phyloP scores from a whole-genome alignment of 1,140 invertebrate species.

The Psilanteris sp. region DNA sequence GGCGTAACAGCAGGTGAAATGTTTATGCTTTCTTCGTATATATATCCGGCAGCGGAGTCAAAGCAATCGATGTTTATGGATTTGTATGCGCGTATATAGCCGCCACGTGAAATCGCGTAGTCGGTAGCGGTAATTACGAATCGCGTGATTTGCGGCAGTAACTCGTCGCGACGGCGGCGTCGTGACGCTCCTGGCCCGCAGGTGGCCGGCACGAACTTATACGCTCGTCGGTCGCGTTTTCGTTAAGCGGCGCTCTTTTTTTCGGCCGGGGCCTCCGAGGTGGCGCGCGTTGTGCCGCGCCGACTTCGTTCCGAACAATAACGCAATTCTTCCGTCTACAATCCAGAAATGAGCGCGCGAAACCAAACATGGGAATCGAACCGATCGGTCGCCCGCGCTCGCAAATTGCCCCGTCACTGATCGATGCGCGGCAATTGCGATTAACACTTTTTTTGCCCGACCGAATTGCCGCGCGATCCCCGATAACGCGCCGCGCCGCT shows the following conservation, averaged over 20 bases:
- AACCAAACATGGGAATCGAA: constrained; percentile 43
- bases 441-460: too few relatives aligned
- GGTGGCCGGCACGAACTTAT: constrained; percentile 65
- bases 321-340: constrained; percentile 35
- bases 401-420: constrained; percentile 22
- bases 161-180: constrained; percentile 71
- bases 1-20: constrained; percentile 39
- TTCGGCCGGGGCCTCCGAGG: constrained; percentile 25
- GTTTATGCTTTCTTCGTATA: constrained; percentile 65
- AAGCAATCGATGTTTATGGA: constrained; percentile 76
- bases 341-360: constrained; percentile 42
- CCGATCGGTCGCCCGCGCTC: constrained; percentile 1
- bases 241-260: constrained; percentile 58
- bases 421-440: too few relatives aligned
- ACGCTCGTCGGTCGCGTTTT: constrained; percentile 51
- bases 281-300: constrained; percentile 28
- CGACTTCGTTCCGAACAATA: constrained; percentile 32
- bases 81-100: constrained; percentile 67
- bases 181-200: constrained; percentile 71
- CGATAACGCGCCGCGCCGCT: too few relatives aligned
- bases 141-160: constrained; percentile 73
- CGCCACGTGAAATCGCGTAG: constrained; percentile 68
- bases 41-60: constrained; percentile 56
- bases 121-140: constrained; percentile 72
- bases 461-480: too few relatives aligned